Conservation (phyloP, 2,113 vertebrate species). For the Onychostruthus taczanowskii region DNA sequence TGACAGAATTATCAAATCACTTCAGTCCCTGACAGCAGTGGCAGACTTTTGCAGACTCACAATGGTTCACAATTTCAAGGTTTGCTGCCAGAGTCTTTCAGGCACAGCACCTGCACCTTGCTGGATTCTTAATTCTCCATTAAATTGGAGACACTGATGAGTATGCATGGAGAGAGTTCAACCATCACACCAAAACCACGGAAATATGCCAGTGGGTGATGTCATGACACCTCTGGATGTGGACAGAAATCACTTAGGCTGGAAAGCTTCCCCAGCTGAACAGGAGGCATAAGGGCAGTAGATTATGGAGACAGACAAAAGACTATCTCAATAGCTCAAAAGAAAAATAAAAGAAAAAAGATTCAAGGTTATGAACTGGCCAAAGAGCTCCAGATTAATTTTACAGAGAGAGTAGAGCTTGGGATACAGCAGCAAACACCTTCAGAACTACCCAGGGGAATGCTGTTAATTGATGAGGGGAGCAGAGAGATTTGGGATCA, state of each 20-base stretch:
- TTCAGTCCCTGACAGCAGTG: not conserved
- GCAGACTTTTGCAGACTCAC: not conserved
- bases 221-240: not conserved
- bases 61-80: not conserved
- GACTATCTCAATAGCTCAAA: not conserved
- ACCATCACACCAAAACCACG: not conserved
- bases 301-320: not conserved
- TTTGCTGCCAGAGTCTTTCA: not conserved
- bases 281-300: not conserved
- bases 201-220: not conserved
- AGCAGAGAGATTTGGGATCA: not conserved
- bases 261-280: not conserved
- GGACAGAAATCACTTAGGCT: not conserved
- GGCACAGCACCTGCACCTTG: not conserved
- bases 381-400: not conserved
- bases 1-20: not conserved
- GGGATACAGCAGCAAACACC: not conserved
- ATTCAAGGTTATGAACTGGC: not conserved
- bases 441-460: not conserved
- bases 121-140: not conserved
- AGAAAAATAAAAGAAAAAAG: not conserved
- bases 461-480: not conserved
- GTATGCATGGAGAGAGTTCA: not conserved
- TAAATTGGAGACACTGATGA: not conserved
- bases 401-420: not conserved